These are phyloP conservation scores for Nymphicus hollandicus DNA, from an alignment of 2,113 vertebrate species.

Conservation along the genomic window DNA sequence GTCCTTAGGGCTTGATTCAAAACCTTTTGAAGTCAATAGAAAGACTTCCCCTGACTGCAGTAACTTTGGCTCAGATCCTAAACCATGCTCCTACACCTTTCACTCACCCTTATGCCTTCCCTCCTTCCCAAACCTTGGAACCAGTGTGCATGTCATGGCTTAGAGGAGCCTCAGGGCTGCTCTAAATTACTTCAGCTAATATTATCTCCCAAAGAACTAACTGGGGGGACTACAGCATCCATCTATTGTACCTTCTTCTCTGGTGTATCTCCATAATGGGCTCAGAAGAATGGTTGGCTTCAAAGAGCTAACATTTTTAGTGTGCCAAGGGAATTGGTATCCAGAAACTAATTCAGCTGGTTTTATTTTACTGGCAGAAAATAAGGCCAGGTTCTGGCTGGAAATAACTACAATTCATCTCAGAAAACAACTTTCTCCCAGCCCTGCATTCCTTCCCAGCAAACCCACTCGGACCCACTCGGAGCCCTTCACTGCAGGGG, in stretches of 20 bases:
- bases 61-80: conserved; percentile 13
- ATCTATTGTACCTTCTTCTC: conserved; percentile 37
- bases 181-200: conserved; percentile 22
- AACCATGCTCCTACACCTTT: not conserved
- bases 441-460: conserved; percentile 17
- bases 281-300: conserved; percentile 54
- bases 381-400: conserved; percentile 34
- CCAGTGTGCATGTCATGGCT: not conserved
- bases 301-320: not conserved
- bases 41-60: conserved; percentile 19
- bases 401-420: conserved; percentile 17
- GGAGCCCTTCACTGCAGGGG: not conserved
- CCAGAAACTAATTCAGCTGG: conserved; percentile 41
- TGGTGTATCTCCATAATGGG: conserved; percentile 6
- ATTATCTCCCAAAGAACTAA: conserved; percentile 30
- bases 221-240: not conserved
- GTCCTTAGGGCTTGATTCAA: conserved; percentile 32
- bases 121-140: not conserved
- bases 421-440: conserved; percentile 20
- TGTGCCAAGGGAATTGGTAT: conserved; percentile 19
- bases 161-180: not conserved
- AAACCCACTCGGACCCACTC: not conserved
- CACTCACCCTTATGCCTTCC: not conserved
- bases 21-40: conserved; percentile 45
- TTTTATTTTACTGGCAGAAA: conserved; percentile 44